Percentiles rank a stretch among this genome's conserved stretches.
Evolutionary conservation across 2,888 invertebrate species (phyloP).

Genomic region (Atrina japonica): DNA sequence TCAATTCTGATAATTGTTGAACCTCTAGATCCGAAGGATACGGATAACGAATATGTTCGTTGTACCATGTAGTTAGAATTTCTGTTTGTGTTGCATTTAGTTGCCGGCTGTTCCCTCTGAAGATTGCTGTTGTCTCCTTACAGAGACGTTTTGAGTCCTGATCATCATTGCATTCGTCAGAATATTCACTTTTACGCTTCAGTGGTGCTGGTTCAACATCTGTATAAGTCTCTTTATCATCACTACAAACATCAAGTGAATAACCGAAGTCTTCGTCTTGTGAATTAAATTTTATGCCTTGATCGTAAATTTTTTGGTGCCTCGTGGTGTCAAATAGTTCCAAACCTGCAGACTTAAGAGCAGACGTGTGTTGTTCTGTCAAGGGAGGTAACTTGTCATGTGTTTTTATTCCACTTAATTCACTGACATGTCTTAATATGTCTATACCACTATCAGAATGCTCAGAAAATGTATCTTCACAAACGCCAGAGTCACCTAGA

Average conservation of each 20-base stretch:
- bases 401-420: constrained; percentile 5
- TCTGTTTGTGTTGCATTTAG: constrained; percentile 54
- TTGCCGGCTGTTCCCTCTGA: constrained; percentile 8
- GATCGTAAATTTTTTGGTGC: no score
- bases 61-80: constrained; percentile 68
- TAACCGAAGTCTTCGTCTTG: neutral
- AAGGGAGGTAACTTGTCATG: neutral
- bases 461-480: constrained; percentile 2
- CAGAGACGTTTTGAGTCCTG: neutral
- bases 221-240: neutral
- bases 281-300: no score
- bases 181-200: constrained; percentile 9
- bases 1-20: constrained; percentile 51
- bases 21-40: constrained; percentile 71
- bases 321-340: neutral
- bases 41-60: constrained; percentile 69
- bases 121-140: neutral
- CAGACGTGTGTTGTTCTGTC: neutral
- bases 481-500: constrained; percentile 13
- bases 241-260: neutral
- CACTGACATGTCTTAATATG: neutral
- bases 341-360: neutral
- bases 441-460: constrained; percentile 1
- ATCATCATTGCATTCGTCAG: neutral
- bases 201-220: neutral